These are phyloP conservation scores for Phengaris arion DNA, from an alignment of 2,888 invertebrate species.

Conservation along the genomic window DNA sequence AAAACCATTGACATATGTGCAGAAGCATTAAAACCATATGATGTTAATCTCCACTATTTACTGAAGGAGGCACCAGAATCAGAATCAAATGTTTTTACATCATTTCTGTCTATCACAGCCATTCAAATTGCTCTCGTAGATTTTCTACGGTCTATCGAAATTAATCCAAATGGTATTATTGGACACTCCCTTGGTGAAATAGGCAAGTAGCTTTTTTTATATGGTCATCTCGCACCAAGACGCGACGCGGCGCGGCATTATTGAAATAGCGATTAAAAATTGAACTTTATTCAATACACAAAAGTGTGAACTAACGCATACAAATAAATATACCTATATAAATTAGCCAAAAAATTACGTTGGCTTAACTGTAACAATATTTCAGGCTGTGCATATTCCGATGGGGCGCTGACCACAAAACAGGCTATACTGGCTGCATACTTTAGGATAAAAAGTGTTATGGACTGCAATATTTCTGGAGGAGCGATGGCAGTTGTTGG, in stretches of 20 bases:
- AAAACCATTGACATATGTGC: conserved; percentile 1
- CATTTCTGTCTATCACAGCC: conserved; percentile 17
- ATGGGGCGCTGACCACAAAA: conserved; percentile 2
- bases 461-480: background rate
- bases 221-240: too few species aligned
- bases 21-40: conserved; percentile 11
- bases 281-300: too few species aligned
- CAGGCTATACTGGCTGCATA: conserved; percentile 8
- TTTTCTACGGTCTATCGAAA: conserved; percentile 15
- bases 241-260: too few species aligned
- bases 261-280: too few species aligned
- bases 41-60: conserved; percentile 3
- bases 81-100: background rate
- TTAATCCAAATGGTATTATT: conserved; percentile 17
- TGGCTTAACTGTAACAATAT: background rate
- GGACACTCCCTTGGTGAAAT: conserved; percentile 26
- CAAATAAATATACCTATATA: too few species aligned
- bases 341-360: too few species aligned
- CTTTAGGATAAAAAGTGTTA: conserved; percentile 5
- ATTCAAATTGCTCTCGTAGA: conserved; percentile 19
- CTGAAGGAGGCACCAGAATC: conserved; percentile 14
- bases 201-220: background rate
- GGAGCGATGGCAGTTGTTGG: conserved; percentile 12
- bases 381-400: conserved; percentile 20
- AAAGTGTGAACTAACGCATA: too few species aligned